These are phyloP conservation scores for Drosophila picticornis DNA, from an alignment of 2,888 invertebrate species.

Conservation along the genomic window DNA sequence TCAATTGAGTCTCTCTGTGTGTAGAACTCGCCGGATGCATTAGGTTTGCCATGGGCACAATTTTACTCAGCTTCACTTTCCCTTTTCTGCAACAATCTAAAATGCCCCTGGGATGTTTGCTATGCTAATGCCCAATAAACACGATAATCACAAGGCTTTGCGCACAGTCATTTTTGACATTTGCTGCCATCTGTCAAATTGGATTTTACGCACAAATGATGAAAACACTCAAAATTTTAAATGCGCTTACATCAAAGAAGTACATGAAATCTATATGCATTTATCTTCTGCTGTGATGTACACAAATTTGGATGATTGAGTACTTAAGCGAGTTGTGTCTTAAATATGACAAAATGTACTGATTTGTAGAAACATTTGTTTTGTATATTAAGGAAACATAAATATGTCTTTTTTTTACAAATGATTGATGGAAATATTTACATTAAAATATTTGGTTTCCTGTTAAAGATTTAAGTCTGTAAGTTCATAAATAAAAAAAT, in stretches of 20 bases:
- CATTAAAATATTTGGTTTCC: background rate
- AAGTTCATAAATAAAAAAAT: background rate
- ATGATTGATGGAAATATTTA: background rate
- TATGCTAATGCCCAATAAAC: slow-evolving; percentile 27
- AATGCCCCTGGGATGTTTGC: slow-evolving; percentile 29
- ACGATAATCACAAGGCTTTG: slow-evolving; percentile 3
- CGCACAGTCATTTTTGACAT: slow-evolving; percentile 4
- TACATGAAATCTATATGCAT: background rate
- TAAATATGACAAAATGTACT: background rate
- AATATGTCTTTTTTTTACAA: background rate
- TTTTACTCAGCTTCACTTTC: slow-evolving; percentile 20
- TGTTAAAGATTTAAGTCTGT: background rate
- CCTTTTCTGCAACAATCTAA: slow-evolving; percentile 19
- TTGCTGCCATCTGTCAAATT: slow-evolving; percentile 49
- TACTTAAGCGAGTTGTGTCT: background rate
- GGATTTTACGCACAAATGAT: slow-evolving; percentile 44
- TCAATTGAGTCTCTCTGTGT: background rate
- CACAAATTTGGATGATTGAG: too few relatives aligned
- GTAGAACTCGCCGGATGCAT: background rate
- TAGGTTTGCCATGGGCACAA: slow-evolving; percentile 19
- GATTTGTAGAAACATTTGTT: background rate
- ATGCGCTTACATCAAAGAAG: background rate
- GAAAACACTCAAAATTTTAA: slow-evolving; percentile 35
- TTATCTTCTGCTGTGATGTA: background rate
- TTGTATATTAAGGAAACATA: background rate